A percentile compares a stretch with the other conserved stretches of the same genome.
Conservation (phyloP, 2,797 vertebrate species). For the Propithecus deckenii region DNA sequence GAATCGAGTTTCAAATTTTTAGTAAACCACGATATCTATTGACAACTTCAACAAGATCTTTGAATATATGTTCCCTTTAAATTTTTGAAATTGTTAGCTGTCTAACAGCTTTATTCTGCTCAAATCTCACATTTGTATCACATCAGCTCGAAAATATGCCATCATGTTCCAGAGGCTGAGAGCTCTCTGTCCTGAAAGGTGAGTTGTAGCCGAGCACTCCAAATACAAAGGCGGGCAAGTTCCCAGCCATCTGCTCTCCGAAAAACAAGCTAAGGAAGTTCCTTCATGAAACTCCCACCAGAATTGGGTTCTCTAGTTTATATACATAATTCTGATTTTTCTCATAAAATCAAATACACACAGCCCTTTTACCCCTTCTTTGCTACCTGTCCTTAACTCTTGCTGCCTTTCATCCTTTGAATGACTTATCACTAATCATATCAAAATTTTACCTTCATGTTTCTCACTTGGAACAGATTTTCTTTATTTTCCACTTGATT, state of each 20-base stretch:
- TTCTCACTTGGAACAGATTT: background rate
- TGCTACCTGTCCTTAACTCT: background rate
- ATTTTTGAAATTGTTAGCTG: background rate
- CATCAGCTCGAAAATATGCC: background rate
- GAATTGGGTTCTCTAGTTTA: background rate
- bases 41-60: background rate
- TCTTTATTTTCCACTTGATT: background rate
- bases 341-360: background rate
- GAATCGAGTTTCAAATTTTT: background rate
- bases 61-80: background rate
- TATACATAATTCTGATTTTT: background rate
- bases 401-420: background rate
- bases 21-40: background rate
- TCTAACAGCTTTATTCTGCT: background rate
- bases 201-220: background rate
- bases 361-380: background rate
- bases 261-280: background rate
- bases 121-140: background rate
- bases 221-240: background rate
- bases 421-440: background rate
- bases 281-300: background rate
- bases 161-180: background rate
- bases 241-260: background rate
- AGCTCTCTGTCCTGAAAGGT: background rate
- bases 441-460: background rate